Percentiles rank a stretch among this genome's conserved stretches.
Conservation (phyloP, 2,888 invertebrate genomes). For the Choristoneura rosaceana region DNA sequence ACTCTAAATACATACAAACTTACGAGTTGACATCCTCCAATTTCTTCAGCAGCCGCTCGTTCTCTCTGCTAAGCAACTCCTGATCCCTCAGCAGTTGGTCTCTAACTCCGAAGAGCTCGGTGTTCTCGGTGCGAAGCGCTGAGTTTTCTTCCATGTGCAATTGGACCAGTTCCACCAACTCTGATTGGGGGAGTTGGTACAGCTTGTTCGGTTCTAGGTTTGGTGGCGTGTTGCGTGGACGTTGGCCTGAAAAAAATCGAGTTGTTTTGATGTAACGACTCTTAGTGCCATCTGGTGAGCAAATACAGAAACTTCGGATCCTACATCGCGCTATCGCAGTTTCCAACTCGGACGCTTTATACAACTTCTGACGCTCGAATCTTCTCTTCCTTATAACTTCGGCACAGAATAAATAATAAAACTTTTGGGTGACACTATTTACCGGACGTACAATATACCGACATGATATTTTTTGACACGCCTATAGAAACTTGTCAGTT, state of each 20-base stretch:
- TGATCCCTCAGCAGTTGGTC: conserved; percentile 95
- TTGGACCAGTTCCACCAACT: conserved; percentile 93
- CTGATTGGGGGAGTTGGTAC: conserved; percentile 90
- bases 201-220: conserved; percentile 90
- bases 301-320: too few species aligned
- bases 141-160: conserved; percentile 94
- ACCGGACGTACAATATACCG: too few species aligned
- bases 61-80: conserved; percentile 95
- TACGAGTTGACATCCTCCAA: conserved; percentile 95
- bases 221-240: conserved; percentile 80
- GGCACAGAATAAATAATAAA: too few species aligned
- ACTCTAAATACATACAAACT: conserved; percentile 85
- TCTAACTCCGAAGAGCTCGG: conserved; percentile 91
- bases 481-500: too few species aligned
- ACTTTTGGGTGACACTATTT: too few species aligned
- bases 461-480: too few species aligned
- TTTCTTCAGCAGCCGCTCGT: conserved; percentile 94
- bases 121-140: conserved; percentile 92
- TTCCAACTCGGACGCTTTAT: too few species aligned
- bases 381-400: too few species aligned
- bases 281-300: too few species aligned
- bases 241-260: conserved; percentile 54
- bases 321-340: too few species aligned
- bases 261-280: too few species aligned
- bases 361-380: too few species aligned